A percentile compares a stretch with the other conserved stretches of the same genome.
Conservation (phyloP, 2,113 vertebrate genomes). For the Sinocyclocheilus maitianheensis region DNA sequence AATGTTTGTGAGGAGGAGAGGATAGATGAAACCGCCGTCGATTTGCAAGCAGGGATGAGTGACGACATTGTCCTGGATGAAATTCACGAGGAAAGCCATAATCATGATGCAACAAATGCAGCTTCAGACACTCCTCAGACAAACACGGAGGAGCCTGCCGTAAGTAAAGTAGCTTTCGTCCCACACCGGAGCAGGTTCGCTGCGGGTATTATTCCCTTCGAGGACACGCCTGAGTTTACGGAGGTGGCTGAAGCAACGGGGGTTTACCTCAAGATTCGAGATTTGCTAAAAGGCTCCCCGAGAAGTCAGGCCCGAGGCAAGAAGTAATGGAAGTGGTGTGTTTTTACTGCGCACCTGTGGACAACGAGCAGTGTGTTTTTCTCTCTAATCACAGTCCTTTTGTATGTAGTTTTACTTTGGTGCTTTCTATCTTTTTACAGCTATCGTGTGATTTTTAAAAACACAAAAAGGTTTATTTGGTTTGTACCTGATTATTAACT, state of each 20-base stretch:
- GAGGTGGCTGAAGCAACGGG: slow-evolving; percentile 93
- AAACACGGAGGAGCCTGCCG: not conserved
- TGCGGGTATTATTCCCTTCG: slow-evolving; percentile 90
- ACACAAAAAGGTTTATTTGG: not conserved
- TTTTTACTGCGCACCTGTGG: slow-evolving; percentile 20
- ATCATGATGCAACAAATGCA: slow-evolving; percentile 34
- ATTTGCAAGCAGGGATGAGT: not conserved
- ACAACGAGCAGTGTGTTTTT: not conserved
- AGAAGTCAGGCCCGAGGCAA: slow-evolving; percentile 86
- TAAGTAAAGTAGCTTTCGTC: slow-evolving; percentile 69
- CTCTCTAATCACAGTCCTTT: slow-evolving; percentile 1
- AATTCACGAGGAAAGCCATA: slow-evolving; percentile 13
- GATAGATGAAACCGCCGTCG: not conserved
- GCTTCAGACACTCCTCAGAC: slow-evolving; percentile 31
- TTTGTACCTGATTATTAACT: slow-evolving; percentile 33
- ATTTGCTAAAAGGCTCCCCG: slow-evolving; percentile 88
- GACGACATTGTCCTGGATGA: slow-evolving; percentile 53
- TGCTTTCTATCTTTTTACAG: slow-evolving; percentile 28
- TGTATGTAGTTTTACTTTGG: slow-evolving; percentile 7
- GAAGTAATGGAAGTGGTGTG: slow-evolving; percentile 62
- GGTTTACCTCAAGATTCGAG: slow-evolving; percentile 89
- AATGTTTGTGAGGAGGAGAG: slow-evolving; percentile 44
- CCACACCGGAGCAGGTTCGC: slow-evolving; percentile 94
- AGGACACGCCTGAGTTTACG: slow-evolving; percentile 94
- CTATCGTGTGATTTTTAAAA: slow-evolving; percentile 1